Evolutionary conservation across 2,113 vertebrate species (phyloP).

Genomic region (Bostrychus sinensis): DNA sequence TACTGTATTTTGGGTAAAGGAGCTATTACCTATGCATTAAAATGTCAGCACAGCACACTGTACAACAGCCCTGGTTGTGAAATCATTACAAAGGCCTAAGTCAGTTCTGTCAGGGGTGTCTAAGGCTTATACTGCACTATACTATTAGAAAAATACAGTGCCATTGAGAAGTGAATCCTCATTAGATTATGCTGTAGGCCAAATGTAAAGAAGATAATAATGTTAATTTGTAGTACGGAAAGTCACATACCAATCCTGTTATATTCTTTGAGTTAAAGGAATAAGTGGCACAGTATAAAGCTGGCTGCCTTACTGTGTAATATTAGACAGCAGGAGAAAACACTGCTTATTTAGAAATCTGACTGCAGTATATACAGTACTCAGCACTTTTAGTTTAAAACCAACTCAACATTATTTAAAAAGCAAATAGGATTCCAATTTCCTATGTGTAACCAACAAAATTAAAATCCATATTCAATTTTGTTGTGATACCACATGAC

Average conservation of each 20-base stretch:
- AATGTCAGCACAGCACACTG: conserved; percentile 46
- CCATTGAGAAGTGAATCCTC: no score
- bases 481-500: conserved; percentile 22
- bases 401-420: conserved; percentile 34
- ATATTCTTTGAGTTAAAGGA: no score
- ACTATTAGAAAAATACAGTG: no score
- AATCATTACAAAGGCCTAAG: conserved; percentile 34
- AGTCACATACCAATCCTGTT: no score
- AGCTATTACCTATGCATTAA: conserved; percentile 60
- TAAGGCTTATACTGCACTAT: conserved; percentile 1
- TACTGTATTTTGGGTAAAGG: conserved; percentile 44
- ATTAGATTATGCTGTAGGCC: no score
- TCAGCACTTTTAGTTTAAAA: conserved; percentile 39
- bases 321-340: conserved; percentile 3
- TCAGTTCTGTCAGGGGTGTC: conserved; percentile 12
- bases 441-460: conserved; percentile 25
- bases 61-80: conserved; percentile 16
- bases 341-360: conserved; percentile 13
- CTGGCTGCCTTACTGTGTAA: not conserved
- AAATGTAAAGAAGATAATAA: no score
- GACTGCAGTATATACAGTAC: conserved; percentile 29
- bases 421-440: conserved; percentile 24
- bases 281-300: no score
- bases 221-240: no score
- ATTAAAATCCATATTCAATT: conserved; percentile 53